Conservation (phyloP, 2,797 vertebrate species). For the Rousettus madagascariensis region DNA sequence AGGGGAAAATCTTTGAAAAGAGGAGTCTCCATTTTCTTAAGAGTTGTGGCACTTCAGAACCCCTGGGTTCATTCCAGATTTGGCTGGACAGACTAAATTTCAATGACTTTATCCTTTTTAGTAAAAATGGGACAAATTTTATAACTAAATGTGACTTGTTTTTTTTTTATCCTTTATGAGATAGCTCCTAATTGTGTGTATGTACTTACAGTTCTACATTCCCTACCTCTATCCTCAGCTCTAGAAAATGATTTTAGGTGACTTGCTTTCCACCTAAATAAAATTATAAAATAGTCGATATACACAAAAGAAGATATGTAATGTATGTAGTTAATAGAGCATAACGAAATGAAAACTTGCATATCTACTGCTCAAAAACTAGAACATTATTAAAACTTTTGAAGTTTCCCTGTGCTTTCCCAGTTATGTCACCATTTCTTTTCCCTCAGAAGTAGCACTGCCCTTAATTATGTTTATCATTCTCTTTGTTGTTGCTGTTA, state of each 20-base stretch:
- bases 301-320: background rate
- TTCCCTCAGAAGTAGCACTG: background rate
- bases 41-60: background rate
- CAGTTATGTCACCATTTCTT: background rate
- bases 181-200: background rate
- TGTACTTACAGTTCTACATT: background rate
- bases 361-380: background rate
- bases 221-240: background rate
- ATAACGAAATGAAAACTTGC: background rate
- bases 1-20: background rate
- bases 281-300: background rate
- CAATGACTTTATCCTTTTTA: background rate
- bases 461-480: background rate
- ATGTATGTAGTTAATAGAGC: background rate
- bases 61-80: background rate
- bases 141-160: background rate
- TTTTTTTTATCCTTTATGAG: background rate
- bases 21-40: background rate
- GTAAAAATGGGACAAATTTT: background rate
- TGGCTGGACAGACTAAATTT: background rate
- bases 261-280: background rate
- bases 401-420: background rate
- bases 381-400: background rate
- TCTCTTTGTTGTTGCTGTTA: background rate
- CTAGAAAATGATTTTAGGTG: conserved; percentile 2